Evolutionary conservation across 2,888 invertebrate species (phyloP).

Genomic region (Caenorhabditis doughertyi): DNA sequence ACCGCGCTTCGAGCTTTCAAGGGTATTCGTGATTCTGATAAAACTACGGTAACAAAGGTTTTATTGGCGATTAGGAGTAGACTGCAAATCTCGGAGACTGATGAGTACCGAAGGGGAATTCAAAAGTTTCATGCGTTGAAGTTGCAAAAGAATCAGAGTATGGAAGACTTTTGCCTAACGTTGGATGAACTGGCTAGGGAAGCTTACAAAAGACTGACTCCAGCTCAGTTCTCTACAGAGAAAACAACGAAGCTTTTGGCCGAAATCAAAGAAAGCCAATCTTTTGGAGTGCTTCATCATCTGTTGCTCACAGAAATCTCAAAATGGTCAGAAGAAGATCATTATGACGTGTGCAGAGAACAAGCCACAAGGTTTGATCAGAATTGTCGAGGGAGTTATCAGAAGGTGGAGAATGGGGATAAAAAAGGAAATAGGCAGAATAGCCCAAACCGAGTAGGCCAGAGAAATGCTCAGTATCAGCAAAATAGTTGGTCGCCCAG

Average conservation of each 20-base stretch:
- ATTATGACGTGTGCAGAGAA: neutral
- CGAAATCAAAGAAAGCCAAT: neutral
- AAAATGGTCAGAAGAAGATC: neutral
- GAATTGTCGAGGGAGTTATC: neutral
- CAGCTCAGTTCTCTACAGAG: neutral
- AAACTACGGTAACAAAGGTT: neutral
- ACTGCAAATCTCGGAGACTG: neutral
- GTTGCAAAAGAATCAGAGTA: neutral
- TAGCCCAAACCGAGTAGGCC: neutral
- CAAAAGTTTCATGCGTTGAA: neutral
- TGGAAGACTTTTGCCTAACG: neutral
- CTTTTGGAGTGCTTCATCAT: neutral
- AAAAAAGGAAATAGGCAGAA: neutral
- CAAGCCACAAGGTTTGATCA: neutral
- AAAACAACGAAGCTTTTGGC: neutral
- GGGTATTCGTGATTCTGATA: neutral
- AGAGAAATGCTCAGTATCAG: neutral
- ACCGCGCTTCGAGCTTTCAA: neutral
- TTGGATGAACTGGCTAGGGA: neutral
- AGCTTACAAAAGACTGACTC: neutral
- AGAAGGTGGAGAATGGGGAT: neutral
- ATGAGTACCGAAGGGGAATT: neutral
- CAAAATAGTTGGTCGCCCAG: no score
- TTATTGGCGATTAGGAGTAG: neutral
- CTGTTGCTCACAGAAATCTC: neutral